Evolutionary conservation across 2,888 invertebrate species (phyloP), one percentile per base, ranked within the genome.

Genomic region (Micoletzkya japonica): DNA sequence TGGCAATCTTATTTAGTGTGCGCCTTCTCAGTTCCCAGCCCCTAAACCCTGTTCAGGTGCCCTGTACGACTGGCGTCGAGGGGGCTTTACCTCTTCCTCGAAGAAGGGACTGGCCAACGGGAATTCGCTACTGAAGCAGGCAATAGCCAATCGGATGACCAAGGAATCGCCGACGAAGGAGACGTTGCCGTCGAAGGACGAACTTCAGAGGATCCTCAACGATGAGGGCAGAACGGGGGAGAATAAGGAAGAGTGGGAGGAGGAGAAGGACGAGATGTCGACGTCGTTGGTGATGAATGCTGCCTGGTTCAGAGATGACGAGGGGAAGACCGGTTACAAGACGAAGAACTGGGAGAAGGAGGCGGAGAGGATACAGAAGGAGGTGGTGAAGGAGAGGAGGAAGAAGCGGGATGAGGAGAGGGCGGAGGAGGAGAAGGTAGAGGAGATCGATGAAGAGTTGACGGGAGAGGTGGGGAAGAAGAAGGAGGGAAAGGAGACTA

Each of bases 291-390:
- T 83, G 63, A 67, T 74, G 54, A 81, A 79, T 71, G 77, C 82
- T 20, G 82, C 83, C 24, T 83, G 83, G 83, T 83, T 81, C 73
- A 74, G 83, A 60, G 83, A 83, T 70, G 73, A 76, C 10, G 79
- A 82, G 36, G 83, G 83, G 39, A 67, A 80, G 44, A 83, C 83
- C 4, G 83, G 83, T 56, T 79, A 70, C 67, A 80, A 78, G 52
- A 71, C 75, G 4, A 70, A 72, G n/a, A 77, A 78, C 26, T 78
- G 77, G 77, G 76, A 79, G 60, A 75, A 77, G 30, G n/a, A n/a
- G n/a, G 61, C 74, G 10, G 67, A 71, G 30, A 78, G 77, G 64
- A 70, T 76, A 26, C 80, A 80, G 68, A 80, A 77, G 60, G 71
- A 69, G 28, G 76, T 74, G 37, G 78, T 80, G 44, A 80, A 80